Evolutionary conservation across 2,888 invertebrate genomes (phyloP), one percentile per base, ranked within the genome.

Genomic region (Neoitamus cyanurus): DNA sequence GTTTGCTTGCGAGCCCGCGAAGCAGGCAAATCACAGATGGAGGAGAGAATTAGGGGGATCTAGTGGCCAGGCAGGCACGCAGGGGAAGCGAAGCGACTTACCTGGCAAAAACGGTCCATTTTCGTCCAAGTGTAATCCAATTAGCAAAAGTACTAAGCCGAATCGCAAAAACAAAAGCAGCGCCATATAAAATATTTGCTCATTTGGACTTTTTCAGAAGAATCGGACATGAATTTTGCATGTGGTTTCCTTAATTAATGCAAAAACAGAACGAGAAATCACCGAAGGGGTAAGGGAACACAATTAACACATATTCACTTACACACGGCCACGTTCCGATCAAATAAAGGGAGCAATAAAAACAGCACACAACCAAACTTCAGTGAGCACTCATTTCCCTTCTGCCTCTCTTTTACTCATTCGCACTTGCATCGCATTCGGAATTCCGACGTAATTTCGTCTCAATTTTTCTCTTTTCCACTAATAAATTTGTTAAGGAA

Each of bases 101-200:
- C 84, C 84, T 78, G 72, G 46, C 37, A 72, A 36, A 72, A 48
- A 48, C 34, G 48, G 72, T 80, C 84, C 84, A 84, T 83, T 75
- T 58, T 42, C 73, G 20, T 58, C 87, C 85, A 88, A 88, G 87
- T 89, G 87, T 85, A 90, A 88, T 88, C 88, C 90, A 89, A 90
- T 90, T 88, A 93, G 92, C 92, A 93, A 91, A 92, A 93, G 92
- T 92, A 93, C 92, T 92, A 93, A 93, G 92, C 92, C 92, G 93
- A 94, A 93, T 93, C 93, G 94, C 93, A 94, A 87, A 88, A 89
- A 93, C 93, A 94, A 94, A 94, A 94, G 93, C 93, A 94, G 93
- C 94, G 95, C 95, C 95, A 95, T 95, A 94, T 93, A 88, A 87
- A 87, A 94, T 94, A 93, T 93, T 93, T 93, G 93, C 93, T 93